Percentiles rank a stretch among this genome's conserved stretches.
Evolutionary conservation across 2,113 vertebrate species (phyloP).

Genomic region (Apeltes quadracus): DNA sequence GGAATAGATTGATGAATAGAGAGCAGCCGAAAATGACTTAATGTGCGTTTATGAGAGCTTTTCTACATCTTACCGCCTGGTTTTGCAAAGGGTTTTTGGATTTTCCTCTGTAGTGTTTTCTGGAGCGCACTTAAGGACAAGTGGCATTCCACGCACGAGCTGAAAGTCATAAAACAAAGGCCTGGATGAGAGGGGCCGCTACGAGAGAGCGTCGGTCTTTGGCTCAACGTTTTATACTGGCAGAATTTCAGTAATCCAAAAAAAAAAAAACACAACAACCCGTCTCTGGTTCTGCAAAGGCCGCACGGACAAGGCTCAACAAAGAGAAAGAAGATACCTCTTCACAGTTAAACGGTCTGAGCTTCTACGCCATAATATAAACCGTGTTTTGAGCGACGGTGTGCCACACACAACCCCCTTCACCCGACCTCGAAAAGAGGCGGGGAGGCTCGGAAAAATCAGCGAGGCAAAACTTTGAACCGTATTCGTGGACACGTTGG

Average conservation of each 20-base stretch:
- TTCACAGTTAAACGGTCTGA: background rate
- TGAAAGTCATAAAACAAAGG: conserved; percentile 62
- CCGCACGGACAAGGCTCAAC: conserved; percentile 31
- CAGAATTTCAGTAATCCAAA: conserved; percentile 39
- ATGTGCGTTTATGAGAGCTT: background rate
- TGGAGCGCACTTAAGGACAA: conserved; percentile 54
- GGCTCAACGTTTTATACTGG: conserved; percentile 27
- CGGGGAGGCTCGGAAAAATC: conserved; percentile 10
- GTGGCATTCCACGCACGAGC: conserved; percentile 61
- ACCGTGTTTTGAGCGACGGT: no score
- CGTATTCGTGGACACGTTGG: background rate
- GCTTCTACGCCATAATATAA: background rate
- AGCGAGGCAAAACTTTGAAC: background rate
- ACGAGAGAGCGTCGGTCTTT: conserved; percentile 28
- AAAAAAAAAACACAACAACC: conserved; percentile 34
- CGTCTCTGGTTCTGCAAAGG: conserved; percentile 31
- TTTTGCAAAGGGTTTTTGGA: conserved; percentile 17
- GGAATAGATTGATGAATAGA: background rate
- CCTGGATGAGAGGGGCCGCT: conserved; percentile 14
- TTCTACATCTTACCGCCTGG: background rate
- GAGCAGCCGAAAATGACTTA: background rate
- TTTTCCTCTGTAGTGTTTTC: conserved; percentile 14
- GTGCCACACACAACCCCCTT: conserved; percentile 4
- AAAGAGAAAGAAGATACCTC: conserved; percentile 24
- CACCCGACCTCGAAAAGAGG: conserved; percentile 44